Conservation (phyloP, 2,797 vertebrate species). For the Sarcophilus harrisii region DNA sequence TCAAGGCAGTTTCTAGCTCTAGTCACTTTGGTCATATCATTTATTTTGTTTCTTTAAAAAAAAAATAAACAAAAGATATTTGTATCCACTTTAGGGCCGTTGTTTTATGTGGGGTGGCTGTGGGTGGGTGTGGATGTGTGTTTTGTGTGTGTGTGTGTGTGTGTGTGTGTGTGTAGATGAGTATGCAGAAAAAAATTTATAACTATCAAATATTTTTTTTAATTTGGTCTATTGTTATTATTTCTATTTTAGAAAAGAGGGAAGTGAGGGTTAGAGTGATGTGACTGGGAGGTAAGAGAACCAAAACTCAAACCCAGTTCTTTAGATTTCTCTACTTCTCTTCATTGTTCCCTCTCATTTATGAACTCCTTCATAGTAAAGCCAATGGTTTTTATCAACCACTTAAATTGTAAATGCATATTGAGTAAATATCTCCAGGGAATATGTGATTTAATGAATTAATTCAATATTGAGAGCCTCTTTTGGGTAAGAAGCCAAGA, state of each 20-base stretch:
- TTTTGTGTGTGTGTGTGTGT: neutral
- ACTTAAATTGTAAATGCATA: neutral
- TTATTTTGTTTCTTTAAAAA: neutral
- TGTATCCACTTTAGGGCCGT: neutral
- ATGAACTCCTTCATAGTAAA: neutral
- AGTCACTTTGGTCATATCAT: neutral
- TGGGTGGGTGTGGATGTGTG: neutral
- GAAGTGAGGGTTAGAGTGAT: neutral
- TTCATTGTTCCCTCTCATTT: neutral
- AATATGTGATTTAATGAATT: neutral
- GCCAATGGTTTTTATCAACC: neutral
- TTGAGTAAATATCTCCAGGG: neutral
- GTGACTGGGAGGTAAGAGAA: neutral
- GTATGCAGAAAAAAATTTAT: neutral
- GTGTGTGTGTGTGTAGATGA: neutral
- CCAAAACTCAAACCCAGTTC: neutral
- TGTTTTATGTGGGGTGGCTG: neutral
- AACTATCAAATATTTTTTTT: neutral
- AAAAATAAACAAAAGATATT: neutral
- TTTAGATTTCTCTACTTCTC: neutral
- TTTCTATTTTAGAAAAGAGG: neutral
- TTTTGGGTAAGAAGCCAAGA: neutral
- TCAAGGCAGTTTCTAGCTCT: neutral
- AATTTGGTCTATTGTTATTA: neutral
- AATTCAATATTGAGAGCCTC: neutral